These are phyloP conservation scores for Dendrocincla tyrannina DNA, from an alignment of 2,797 vertebrate species.

Conservation along the genomic window DNA sequence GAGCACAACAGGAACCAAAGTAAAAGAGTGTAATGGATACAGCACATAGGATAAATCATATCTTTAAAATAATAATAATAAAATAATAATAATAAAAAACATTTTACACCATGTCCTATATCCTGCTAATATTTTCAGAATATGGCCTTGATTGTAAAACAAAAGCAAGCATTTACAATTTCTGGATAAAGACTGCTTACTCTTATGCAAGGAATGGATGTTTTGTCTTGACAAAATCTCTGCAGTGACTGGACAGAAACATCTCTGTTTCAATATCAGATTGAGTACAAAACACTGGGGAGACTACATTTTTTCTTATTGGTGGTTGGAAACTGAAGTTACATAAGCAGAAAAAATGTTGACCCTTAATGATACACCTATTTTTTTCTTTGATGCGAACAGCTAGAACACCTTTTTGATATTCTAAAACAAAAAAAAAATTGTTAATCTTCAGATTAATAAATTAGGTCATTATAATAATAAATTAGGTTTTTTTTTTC, in stretches of 20 bases:
- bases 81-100: slow-evolving; percentile 73
- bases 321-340: slow-evolving; percentile 75
- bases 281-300: slow-evolving; percentile 71
- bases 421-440: slow-evolving; percentile 80
- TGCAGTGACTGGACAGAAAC: slow-evolving; percentile 76
- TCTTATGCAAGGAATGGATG: slow-evolving; percentile 81
- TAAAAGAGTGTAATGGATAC: slow-evolving; percentile 88
- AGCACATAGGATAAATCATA: slow-evolving; percentile 86
- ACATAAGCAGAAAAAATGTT: slow-evolving; percentile 78
- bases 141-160: slow-evolving; percentile 82
- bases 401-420: slow-evolving; percentile 84
- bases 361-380: slow-evolving; percentile 79
- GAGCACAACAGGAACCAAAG: slow-evolving; percentile 87
- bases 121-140: slow-evolving; percentile 83
- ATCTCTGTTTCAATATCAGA: slow-evolving; percentile 74
- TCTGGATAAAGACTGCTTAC: slow-evolving; percentile 78
- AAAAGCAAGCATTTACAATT: slow-evolving; percentile 83
- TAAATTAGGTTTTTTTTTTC: slow-evolving; percentile 87
- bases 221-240: slow-evolving; percentile 78
- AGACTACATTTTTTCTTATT: slow-evolving; percentile 63
- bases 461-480: slow-evolving; percentile 94
- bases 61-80: slow-evolving; percentile 84
- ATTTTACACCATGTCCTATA: slow-evolving; percentile 83
- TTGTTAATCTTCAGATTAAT: slow-evolving; percentile 87
- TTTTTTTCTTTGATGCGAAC: slow-evolving; percentile 80